Conservation (phyloP, 2,113 vertebrate species). For the Mesitornis unicolor region DNA sequence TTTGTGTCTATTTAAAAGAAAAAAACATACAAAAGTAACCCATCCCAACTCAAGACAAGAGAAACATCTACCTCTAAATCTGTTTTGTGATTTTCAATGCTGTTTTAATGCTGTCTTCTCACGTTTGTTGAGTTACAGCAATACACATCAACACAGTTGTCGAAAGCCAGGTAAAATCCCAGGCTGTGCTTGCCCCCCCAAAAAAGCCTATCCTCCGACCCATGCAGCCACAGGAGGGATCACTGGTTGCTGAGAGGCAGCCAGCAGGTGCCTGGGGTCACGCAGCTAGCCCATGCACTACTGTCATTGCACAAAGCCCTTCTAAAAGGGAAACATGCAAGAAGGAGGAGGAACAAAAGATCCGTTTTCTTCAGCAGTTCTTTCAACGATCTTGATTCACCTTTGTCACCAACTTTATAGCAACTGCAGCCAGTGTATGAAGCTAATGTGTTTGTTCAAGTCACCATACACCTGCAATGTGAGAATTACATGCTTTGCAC, state of each 20-base stretch:
- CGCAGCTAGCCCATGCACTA: neutral
- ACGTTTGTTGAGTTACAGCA: neutral
- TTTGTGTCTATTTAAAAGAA: neutral
- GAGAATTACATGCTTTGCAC: neutral
- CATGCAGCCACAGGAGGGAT: neutral
- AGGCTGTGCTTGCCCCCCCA: neutral
- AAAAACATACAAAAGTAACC: neutral
- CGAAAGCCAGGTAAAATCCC: neutral
- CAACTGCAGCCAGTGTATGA: neutral
- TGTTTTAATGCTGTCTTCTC: neutral
- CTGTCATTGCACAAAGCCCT: neutral
- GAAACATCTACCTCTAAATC: neutral
- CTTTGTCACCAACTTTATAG: neutral
- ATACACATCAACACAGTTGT: fast-evolving
- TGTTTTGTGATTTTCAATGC: neutral
- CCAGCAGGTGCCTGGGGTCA: neutral
- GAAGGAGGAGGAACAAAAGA: neutral
- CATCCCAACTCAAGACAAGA: neutral
- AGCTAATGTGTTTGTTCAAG: neutral
- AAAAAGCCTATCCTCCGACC: neutral
- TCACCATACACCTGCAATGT: fast-evolving
- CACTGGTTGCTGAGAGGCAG: fast-evolving
- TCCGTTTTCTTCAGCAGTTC: neutral
- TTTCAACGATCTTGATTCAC: neutral
- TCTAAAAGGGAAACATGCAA: neutral